Evolutionary conservation across 2,888 invertebrate species (phyloP), one percentile per base, ranked within the genome.

Genomic region (Argyresthia goedartella): DNA sequence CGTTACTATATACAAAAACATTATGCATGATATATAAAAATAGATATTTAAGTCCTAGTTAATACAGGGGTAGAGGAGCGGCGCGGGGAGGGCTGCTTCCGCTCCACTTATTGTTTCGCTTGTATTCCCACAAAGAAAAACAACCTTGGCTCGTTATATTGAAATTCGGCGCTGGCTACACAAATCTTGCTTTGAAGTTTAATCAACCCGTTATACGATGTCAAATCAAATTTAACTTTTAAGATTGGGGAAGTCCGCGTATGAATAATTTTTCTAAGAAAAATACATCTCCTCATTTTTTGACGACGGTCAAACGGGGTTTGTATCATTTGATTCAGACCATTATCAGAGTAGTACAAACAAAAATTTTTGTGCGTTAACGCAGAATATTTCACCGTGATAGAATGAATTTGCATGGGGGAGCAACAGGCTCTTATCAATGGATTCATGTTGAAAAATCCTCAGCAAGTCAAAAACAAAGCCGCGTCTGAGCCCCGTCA

Each of bases 61-160:
- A 14, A n/a, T 39, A 39, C 8, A 3, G 39, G n/a, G 39, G 10
- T 9, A 8, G 39, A 9, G 36, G 36, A 36, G 34, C 4, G 49
- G 35, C 8, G 49, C 35, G 34, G 8, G 48, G 46, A 8, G 10
- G 49, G 13, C 8, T 11, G 34, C 33, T 47, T 47, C 47, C 47
- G 34, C 34, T 33, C 33, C 47, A 9, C 65, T 73, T 71, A 70
- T 70, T 67, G 63, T 66, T 65, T 66, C 57, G 61, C 63, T 66
- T 64, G 65, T 64, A 71, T 69, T 66, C 68, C 66, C 64, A 67
- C 68, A 70, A 64, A 67, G 69, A 71, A 76, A 73, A 71, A 73
- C 69, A 66, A 61, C 61, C 64, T 59, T 64, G 66, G 66, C 71
- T 69, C 73, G 75, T 77, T 74, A 73, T 71, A 75, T 72, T 74